Conservation (phyloP, 2,888 invertebrate species). For the Galerucella nymphaeae region DNA sequence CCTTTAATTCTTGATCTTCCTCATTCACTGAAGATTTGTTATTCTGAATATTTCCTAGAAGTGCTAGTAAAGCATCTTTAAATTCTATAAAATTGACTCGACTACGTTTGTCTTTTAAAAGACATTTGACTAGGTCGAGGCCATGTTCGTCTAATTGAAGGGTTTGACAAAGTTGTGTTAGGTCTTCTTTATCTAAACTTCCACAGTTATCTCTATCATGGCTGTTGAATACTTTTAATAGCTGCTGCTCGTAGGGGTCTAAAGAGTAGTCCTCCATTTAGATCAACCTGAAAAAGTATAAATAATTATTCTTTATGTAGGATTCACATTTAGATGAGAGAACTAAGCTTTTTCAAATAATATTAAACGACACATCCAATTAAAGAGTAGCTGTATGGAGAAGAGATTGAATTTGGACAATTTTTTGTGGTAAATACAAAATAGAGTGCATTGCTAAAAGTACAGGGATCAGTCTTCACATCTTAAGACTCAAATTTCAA, state of each 20-base stretch:
- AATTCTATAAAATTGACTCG: constrained; percentile 79
- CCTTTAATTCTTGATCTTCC: constrained; percentile 48
- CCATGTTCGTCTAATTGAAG: constrained; percentile 82
- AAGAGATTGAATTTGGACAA: too few species aligned
- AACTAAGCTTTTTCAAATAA: too few species aligned
- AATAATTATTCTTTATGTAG: background rate
- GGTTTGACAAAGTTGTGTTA: constrained; percentile 78
- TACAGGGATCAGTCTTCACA: too few species aligned
- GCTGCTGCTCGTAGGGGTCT: constrained; percentile 85
- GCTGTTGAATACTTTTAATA: constrained; percentile 83
- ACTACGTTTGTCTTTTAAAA: constrained; percentile 67
- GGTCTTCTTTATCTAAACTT: constrained; percentile 74
- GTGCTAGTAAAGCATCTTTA: constrained; percentile 78
- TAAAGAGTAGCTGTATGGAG: too few species aligned
- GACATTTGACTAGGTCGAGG: constrained; percentile 61
- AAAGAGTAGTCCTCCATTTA: constrained; percentile 54
- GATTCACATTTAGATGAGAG: background rate
- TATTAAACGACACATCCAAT: too few species aligned
- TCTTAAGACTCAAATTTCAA: too few species aligned
- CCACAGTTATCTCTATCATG: constrained; percentile 79
- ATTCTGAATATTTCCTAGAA: constrained; percentile 70
- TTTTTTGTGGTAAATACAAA: too few species aligned
- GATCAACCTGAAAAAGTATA: constrained; percentile 21
- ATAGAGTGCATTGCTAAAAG: too few species aligned
- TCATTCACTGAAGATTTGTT: constrained; percentile 49